Conservation (phyloP, 2,113 vertebrate species). For the Alectura lathami region DNA sequence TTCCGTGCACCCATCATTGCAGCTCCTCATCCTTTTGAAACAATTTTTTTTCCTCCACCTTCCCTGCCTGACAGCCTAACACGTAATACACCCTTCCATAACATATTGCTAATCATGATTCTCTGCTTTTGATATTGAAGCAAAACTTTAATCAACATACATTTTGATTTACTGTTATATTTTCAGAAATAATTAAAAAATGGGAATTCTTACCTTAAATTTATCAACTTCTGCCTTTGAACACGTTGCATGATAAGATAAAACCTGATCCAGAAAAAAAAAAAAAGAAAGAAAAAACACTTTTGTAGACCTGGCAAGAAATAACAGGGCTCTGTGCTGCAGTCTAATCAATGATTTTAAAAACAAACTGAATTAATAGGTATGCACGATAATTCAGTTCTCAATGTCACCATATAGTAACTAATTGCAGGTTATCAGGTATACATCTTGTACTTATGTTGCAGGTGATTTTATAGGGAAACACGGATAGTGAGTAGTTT, state of each 20-base stretch:
- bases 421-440: neutral
- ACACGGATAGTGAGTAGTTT: neutral
- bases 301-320: conserved; percentile 21
- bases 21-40: neutral
- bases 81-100: neutral
- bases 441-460: neutral
- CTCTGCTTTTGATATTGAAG: neutral
- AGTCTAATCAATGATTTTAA: conserved; percentile 11
- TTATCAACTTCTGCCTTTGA: conserved; percentile 99
- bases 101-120: neutral
- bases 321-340: neutral
- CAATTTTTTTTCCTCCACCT: neutral
- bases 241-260: conserved; percentile 98
- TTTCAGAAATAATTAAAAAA: neutral
- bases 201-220: conserved; percentile 90
- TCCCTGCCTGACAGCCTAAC: neutral
- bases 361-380: conserved; percentile 25
- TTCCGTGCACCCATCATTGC: neutral
- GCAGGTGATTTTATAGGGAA: neutral
- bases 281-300: neutral
- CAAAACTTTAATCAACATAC: neutral
- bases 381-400: neutral
- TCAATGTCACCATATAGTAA: conserved; percentile 16
- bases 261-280: conserved; percentile 84
- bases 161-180: neutral